These are phyloP conservation scores for Incurvaria masculella DNA, from an alignment of 2,888 invertebrate species.

Conservation along the genomic window DNA sequence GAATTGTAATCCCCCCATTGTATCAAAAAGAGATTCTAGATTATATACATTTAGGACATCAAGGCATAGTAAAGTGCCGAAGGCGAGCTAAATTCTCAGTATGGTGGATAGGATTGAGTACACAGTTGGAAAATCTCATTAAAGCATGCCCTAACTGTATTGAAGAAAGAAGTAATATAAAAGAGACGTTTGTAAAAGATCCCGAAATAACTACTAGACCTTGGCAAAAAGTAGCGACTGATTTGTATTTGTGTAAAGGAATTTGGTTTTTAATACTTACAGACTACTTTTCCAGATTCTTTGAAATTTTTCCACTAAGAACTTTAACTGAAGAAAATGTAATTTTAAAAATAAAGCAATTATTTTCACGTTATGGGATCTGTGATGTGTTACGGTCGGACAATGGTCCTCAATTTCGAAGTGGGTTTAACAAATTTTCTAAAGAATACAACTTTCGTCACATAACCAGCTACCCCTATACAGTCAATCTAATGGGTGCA, in stretches of 20 bases:
- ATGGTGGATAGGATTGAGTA: no score
- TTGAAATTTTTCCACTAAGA: conserved; percentile 7
- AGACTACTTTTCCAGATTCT: conserved; percentile 7
- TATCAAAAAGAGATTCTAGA: no score
- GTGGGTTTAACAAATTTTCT: conserved; percentile 4
- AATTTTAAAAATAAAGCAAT: conserved; percentile 2
- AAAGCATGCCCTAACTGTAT: background rate
- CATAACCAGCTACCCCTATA: conserved; percentile 2
- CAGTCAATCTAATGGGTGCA: conserved; percentile 1
- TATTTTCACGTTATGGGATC: conserved; percentile 7
- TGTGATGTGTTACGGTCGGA: conserved; percentile 6
- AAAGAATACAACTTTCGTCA: conserved; percentile 1
- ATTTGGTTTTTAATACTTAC: conserved; percentile 7
- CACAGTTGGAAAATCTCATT: background rate
- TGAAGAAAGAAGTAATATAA: background rate
- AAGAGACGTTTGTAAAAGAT: conserved; percentile 2
- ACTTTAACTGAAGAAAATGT: background rate
- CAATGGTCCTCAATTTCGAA: conserved; percentile 7
- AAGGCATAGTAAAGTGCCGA: no score
- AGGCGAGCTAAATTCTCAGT: no score
- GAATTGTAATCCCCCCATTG: no score
- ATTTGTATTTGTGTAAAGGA: conserved; percentile 5
- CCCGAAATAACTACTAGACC: background rate
- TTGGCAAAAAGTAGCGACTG: conserved; percentile 1
- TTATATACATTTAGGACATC: no score